Evolutionary conservation across 2,797 vertebrate genomes (phyloP), one percentile per base, ranked within the genome.

Genomic region (Tarsius wallacei): DNA sequence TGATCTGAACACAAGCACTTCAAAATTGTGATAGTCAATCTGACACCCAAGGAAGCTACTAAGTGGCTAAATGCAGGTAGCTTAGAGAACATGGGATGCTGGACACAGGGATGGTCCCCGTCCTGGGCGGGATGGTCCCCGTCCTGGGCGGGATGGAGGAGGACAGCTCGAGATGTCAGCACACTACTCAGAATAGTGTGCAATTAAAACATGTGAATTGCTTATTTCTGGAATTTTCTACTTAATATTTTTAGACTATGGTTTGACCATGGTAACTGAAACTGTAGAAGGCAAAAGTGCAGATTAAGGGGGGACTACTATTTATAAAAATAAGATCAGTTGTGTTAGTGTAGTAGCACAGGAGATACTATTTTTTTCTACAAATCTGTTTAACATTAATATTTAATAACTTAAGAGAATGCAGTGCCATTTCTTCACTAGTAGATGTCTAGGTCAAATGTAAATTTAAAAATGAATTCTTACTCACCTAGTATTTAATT

Each of bases 401-500:
- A 68, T 51, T 91, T 91, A 95, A 59, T 64, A 96, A 53, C 73
- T 82, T 51, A 85, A 93, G 94, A 96, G 42, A 93, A 70, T 42
- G 76, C 1, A 87, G 7, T 59, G 8, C 10, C 66, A 51, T 33
- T 71, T 68, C 64, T 78, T 57, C 21, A 94, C 11, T 95, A 89
- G 26, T 95, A 86, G 92, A 78, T 78, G 2, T 81, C 87, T 68
- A 88, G 4, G 16, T 93, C 5, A 77, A 99, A 99, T 1, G 97
- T 98, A 96, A 99, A 98, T 96, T 99, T 99, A 88, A 63, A 98
- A 90, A 53, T 89, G 24, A 91, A 10, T 15, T 42, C 81, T 76
- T 49, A 98, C 98, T 97, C 98, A 99, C 99, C 99, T 99, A 97
- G 96, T 98, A 96, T 98, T 98, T 93, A 99, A 99, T 78, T 99